Percentiles rank a stretch among this genome's conserved stretches.
These are phyloP conservation scores for Caenorhabditis macrosperma DNA, from an alignment of 2,888 invertebrate species.

Conservation along the genomic window DNA sequence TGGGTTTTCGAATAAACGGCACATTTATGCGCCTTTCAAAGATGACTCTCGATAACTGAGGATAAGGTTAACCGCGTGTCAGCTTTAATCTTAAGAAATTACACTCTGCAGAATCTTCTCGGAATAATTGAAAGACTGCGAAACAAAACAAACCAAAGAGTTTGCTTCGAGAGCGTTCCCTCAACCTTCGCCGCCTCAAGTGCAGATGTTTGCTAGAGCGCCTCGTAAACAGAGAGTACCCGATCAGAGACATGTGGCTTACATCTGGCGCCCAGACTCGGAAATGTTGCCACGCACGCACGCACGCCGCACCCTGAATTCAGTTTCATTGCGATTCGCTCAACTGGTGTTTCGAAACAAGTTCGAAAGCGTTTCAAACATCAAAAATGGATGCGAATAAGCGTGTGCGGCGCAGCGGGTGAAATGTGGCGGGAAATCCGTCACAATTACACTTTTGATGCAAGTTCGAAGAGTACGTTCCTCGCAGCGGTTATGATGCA, in stretches of 20 bases:
- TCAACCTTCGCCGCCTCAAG: no score
- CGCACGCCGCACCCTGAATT: constrained; percentile 21
- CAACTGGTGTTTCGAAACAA: constrained; percentile 13
- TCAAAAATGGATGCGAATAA: constrained; percentile 56
- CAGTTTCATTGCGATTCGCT: neutral
- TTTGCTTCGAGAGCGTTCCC: constrained; percentile 19
- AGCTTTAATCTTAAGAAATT: no score
- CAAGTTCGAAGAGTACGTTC: constrained; percentile 38
- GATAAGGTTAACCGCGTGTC: no score
- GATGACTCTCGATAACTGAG: no score
- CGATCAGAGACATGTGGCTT: constrained; percentile 35
- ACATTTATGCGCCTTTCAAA: no score
- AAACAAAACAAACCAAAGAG: constrained; percentile 25
- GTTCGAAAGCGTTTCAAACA: constrained; percentile 24
- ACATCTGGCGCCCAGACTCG: constrained; percentile 28
- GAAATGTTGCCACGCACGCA: constrained; percentile 34
- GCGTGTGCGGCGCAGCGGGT: constrained; percentile 23
- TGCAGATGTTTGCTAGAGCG: constrained; percentile 44
- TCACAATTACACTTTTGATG: constrained; percentile 33
- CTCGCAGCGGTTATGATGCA: neutral
- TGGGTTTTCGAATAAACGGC: no score
- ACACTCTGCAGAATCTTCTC: neutral
- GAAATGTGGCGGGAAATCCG: constrained; percentile 53
- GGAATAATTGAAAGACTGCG: constrained; percentile 21
- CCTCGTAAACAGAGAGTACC: constrained; percentile 23